Percentiles rank a stretch among this genome's conserved stretches.
phyloP scores from a whole-genome alignment of 2,113 vertebrate species.

The Pyrgilauda ruficollis region DNA sequence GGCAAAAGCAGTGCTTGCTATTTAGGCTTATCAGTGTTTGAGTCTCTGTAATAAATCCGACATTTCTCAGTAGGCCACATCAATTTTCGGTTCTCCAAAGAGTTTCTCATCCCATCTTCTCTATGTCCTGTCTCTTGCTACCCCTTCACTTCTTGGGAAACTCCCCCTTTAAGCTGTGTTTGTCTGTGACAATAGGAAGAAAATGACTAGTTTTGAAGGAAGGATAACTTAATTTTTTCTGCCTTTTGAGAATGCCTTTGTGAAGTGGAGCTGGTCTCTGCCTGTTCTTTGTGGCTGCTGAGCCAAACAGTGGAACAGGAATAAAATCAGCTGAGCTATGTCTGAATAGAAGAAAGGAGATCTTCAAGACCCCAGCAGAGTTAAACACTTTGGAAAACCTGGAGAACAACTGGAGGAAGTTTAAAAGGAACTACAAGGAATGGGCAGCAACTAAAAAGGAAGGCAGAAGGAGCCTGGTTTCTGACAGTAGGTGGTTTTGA shows the following conservation, averaged over 20 bases:
- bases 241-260: neutral
- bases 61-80: neutral
- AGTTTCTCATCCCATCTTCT: fast-evolving
- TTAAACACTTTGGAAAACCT: neutral
- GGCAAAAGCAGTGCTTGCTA: neutral
- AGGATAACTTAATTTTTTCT: neutral
- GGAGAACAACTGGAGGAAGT: neutral
- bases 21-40: neutral
- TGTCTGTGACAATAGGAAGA: neutral
- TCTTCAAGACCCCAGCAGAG: neutral
- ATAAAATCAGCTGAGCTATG: neutral
- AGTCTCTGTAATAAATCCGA: neutral
- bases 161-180: neutral
- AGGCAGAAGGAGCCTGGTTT: conserved; percentile 3
- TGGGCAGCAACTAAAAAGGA: neutral
- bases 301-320: neutral
- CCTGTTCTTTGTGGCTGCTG: neutral
- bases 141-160: neutral
- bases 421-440: conserved; percentile 23
- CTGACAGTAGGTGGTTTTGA: conserved; percentile 27
- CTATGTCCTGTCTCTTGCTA: neutral
- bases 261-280: neutral
- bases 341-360: neutral
- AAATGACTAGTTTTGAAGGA: neutral
- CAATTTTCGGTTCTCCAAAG: neutral